These are phyloP conservation scores for Regulus satrapa DNA, from an alignment of 2,113 vertebrate genomes.

Conservation along the genomic window DNA sequence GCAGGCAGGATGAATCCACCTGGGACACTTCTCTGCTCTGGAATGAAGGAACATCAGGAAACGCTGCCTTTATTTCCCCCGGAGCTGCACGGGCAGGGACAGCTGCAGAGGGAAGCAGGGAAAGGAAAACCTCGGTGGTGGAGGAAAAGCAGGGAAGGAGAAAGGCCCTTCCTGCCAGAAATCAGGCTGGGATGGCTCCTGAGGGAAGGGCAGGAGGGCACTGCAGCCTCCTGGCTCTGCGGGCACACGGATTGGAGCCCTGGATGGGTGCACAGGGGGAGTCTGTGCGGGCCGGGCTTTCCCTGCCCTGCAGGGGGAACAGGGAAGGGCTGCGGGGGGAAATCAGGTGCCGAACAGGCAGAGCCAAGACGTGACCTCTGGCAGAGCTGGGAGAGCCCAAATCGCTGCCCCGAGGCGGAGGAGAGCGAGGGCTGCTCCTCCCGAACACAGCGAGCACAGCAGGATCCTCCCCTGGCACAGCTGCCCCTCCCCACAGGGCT, in stretches of 20 bases:
- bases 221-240: neutral
- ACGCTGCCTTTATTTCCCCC: neutral
- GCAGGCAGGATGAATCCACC: neutral
- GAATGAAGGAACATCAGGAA: neutral
- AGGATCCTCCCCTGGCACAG: neutral
- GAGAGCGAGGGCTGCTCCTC: rapidly evolving
- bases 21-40: neutral
- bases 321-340: neutral
- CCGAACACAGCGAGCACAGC: rapidly evolving
- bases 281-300: neutral
- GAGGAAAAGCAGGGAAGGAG: neutral
- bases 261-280: neutral
- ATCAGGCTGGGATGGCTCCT: neutral
- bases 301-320: neutral
- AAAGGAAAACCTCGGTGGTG: rapidly evolving
- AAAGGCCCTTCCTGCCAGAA: neutral
- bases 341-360: neutral
- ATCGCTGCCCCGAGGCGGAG: neutral
- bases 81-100: neutral
- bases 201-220: neutral
- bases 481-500: neutral
- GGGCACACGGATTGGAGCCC: neutral
- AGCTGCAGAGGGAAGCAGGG: neutral
- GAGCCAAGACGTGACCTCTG: neutral
- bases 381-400: neutral